A percentile compares a stretch with the other conserved stretches of the same genome.
phyloP scores from a whole-genome alignment of 2,113 vertebrate species.

The Oceanites oceanicus region DNA sequence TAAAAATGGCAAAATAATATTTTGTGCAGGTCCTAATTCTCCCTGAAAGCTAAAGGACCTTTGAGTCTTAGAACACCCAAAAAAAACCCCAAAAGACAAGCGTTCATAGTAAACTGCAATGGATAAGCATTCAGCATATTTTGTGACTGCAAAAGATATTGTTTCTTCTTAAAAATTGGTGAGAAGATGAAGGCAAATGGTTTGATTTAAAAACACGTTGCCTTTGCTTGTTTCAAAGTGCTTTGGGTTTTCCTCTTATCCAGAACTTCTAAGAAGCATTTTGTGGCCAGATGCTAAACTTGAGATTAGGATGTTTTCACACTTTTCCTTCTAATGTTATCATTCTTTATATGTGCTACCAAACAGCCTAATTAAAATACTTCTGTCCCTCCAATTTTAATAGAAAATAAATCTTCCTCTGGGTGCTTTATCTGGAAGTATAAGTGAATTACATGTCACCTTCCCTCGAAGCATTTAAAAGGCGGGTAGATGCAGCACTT shows the following conservation, averaged over 20 bases:
- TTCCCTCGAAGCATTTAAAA: no score
- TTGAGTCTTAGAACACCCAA: not conserved
- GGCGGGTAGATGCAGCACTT: no score
- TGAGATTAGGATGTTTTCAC: constrained; percentile 58
- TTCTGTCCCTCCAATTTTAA: not conserved
- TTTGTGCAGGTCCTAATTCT: not conserved
- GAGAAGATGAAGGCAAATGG: not conserved
- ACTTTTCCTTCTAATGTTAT: constrained; percentile 31
- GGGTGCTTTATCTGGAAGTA: constrained; percentile 30
- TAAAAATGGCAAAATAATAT: not conserved
- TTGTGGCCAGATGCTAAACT: constrained; percentile 46
- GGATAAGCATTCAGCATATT: not conserved
- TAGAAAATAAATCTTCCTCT: constrained; percentile 5
- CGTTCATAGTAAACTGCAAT: not conserved
- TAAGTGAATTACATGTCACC: constrained; percentile 45
- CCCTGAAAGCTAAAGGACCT: not conserved
- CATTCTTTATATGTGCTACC: constrained; percentile 43
- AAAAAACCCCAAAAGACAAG: not conserved
- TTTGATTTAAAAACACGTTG: not conserved
- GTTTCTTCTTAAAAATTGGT: not conserved
- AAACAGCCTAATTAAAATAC: constrained; percentile 63
- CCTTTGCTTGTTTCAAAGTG: not conserved
- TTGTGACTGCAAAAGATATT: not conserved
- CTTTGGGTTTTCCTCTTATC: not conserved
- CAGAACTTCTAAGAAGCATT: not conserved